These are phyloP conservation scores for Bombus fervidus DNA, from an alignment of 1,140 invertebrate species.

Conservation along the genomic window DNA sequence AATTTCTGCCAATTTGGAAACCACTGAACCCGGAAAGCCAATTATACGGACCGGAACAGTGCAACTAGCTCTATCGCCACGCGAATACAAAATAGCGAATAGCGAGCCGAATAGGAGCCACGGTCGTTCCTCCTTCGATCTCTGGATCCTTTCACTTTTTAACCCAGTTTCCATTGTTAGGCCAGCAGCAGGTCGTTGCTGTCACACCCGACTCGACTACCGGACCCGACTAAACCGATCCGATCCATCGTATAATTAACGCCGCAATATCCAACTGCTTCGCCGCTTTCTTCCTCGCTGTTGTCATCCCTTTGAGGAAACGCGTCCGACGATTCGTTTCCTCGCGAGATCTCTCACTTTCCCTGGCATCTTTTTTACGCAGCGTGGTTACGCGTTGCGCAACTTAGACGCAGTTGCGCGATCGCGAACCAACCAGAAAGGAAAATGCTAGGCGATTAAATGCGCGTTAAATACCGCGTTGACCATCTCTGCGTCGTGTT, in stretches of 20 bases:
- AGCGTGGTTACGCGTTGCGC: not conserved
- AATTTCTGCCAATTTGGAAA: too few species aligned
- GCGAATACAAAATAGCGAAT: too few species aligned
- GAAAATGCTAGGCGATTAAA: not conserved
- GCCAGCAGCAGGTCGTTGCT: slow-evolving; percentile 44
- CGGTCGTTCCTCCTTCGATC: slow-evolving; percentile 53
- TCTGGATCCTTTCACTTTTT: slow-evolving; percentile 78
- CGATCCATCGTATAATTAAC: slow-evolving; percentile 32
- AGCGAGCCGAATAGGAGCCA: not conserved
- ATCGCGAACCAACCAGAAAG: not conserved
- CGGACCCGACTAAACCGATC: not conserved
- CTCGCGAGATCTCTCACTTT: not conserved
- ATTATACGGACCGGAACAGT: too few species aligned
- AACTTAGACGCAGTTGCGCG: too few species aligned
- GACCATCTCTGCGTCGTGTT: not conserved
- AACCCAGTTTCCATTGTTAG: slow-evolving; percentile 77
- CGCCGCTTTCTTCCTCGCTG: slow-evolving; percentile 2
- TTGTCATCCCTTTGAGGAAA: not conserved
- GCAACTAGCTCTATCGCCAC: too few species aligned
- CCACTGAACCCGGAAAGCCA: too few species aligned
- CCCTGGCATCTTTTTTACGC: not conserved
- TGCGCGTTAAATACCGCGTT: not conserved
- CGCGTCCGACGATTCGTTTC: not conserved
- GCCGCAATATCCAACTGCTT: not conserved
- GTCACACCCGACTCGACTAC: slow-evolving; percentile 51